A percentile compares a stretch with the other conserved stretches of the same genome.
Conservation (phyloP, 1,140 invertebrate species). For the Paramacrobiotus metropolitanus region DNA sequence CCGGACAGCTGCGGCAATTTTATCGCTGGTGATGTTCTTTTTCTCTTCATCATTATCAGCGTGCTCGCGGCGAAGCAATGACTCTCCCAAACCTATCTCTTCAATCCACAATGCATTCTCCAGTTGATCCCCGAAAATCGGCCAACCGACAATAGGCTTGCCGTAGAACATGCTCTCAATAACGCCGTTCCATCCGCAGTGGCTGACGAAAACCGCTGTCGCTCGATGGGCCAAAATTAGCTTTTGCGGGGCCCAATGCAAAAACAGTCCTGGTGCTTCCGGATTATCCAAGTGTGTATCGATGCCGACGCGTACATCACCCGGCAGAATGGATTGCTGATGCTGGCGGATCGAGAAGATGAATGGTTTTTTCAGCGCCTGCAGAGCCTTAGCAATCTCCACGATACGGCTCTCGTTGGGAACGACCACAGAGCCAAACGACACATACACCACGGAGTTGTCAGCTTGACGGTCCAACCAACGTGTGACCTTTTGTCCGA, state of each 20-base stretch:
- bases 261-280: not conserved
- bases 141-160: not conserved
- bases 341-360: not conserved
- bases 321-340: not conserved
- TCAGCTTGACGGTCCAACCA: not conserved
- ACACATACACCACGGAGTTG: not conserved
- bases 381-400: not conserved
- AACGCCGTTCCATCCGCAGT: constrained; percentile 2
- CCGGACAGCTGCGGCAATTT: not conserved
- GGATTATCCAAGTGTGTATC: not conserved
- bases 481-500: not conserved
- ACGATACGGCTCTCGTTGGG: not conserved
- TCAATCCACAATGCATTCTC: not conserved
- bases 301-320: not conserved
- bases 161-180: not conserved
- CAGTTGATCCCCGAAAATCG: not conserved
- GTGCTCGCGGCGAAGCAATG: too few relatives aligned
- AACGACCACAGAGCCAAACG: not conserved
- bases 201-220: not conserved
- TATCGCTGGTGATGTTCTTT: not conserved
- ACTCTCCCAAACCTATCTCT: too few relatives aligned
- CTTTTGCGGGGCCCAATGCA: constrained; percentile 1
- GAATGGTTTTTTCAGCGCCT: not conserved
- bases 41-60: not conserved
- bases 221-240: not conserved